These are phyloP conservation scores for Thymelicus lineola DNA, from an alignment of 2,888 invertebrate genomes.

Conservation along the genomic window DNA sequence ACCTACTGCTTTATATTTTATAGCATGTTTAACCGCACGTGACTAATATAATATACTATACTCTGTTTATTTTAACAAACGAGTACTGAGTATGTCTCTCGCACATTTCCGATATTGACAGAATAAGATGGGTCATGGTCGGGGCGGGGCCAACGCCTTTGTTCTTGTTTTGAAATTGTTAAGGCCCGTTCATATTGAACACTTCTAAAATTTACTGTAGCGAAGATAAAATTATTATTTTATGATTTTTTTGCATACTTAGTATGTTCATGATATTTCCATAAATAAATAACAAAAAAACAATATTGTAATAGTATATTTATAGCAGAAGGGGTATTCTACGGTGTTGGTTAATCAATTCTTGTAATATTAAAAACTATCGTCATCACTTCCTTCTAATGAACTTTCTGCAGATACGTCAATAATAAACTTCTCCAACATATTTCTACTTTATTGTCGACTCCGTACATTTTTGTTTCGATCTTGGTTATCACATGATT, in stretches of 20 bases:
- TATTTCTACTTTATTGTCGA: constrained; percentile 12
- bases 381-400: too few species aligned
- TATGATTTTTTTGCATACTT: neutral
- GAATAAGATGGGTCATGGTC: constrained; percentile 8
- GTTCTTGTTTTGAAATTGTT: neutral
- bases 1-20: too few species aligned
- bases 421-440: too few species aligned
- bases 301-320: too few species aligned
- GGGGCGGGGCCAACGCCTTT: neutral
- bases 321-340: too few species aligned
- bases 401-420: neutral
- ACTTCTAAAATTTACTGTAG: neutral
- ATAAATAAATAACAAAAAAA: too few species aligned
- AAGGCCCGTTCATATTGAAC: constrained; percentile 6
- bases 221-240: too few species aligned
- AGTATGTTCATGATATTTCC: too few species aligned
- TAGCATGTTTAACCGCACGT: too few species aligned
- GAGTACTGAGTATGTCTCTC: constrained; percentile 27
- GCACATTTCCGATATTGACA: constrained; percentile 13
- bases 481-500: constrained; percentile 10
- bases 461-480: constrained; percentile 20
- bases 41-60: too few species aligned
- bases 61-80: constrained; percentile 19
- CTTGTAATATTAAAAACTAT: too few species aligned
- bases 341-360: too few species aligned